These are phyloP conservation scores for Gymnocephalus cernua DNA, from an alignment of 2,113 vertebrate genomes.

Conservation along the genomic window DNA sequence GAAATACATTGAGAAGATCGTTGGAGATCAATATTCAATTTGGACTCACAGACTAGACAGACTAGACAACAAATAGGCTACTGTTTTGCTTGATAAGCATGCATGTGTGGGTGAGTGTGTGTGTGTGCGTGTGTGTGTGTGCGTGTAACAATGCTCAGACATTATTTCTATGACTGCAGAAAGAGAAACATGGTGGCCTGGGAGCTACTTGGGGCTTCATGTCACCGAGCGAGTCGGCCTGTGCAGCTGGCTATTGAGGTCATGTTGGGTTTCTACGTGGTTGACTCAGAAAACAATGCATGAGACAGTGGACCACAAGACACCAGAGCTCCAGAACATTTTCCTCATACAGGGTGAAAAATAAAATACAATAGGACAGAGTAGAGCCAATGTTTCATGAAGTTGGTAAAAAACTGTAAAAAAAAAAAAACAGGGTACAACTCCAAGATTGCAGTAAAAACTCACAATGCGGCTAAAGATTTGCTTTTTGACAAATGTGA, in stretches of 20 bases:
- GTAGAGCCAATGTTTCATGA: neutral
- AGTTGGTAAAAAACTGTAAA: constrained; percentile 10
- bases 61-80: constrained; percentile 74
- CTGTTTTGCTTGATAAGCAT: constrained; percentile 80
- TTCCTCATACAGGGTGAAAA: constrained; percentile 2
- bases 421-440: neutral
- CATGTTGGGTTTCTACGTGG: constrained; percentile 62
- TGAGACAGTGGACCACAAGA: constrained; percentile 62
- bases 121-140: constrained; percentile 6
- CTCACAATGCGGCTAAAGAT: neutral
- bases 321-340: constrained; percentile 32
- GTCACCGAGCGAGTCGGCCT: constrained; percentile 65
- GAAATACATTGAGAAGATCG: constrained; percentile 76
- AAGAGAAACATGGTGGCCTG: constrained; percentile 72
- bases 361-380: neutral
- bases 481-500: neutral
- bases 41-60: constrained; percentile 67
- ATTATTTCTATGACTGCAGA: constrained; percentile 68
- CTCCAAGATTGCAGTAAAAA: neutral
- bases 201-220: constrained; percentile 75
- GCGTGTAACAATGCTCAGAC: constrained; percentile 56
- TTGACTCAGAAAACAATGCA: constrained; percentile 54
- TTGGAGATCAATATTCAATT: constrained; percentile 82
- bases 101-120: constrained; percentile 31
- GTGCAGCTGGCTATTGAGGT: constrained; percentile 80